These are phyloP conservation scores for Gymnocypris eckloni DNA, from an alignment of 2,797 vertebrate genomes.

Conservation along the genomic window DNA sequence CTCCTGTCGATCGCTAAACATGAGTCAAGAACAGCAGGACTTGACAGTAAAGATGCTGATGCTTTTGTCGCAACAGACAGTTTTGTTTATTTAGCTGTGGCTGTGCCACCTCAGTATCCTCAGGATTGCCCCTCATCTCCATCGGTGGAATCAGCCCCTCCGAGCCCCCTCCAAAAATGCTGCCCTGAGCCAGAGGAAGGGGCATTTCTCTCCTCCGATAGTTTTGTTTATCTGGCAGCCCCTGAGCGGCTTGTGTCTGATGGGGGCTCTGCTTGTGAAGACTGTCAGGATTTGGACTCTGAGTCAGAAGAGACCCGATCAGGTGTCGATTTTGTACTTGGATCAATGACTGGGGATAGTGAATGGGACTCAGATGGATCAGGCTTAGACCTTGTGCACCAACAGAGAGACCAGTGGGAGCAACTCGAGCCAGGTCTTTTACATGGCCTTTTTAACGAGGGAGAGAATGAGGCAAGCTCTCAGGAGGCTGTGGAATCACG, in stretches of 20 bases:
- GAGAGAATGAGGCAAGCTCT: conserved; percentile 46
- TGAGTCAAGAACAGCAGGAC: conserved; percentile 61
- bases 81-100: conserved; percentile 84
- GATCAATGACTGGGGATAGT: conserved; percentile 80
- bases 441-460: conserved; percentile 74
- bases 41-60: conserved; percentile 69
- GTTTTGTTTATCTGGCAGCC: conserved; percentile 85
- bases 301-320: conserved; percentile 80
- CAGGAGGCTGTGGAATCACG: conserved; percentile 39
- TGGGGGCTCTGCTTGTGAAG: conserved; percentile 74
- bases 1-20: conserved; percentile 58
- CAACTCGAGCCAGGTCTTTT: conserved; percentile 79
- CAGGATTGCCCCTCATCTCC: conserved; percentile 76
- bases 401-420: conserved; percentile 74
- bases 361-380: conserved; percentile 83
- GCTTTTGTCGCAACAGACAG: conserved; percentile 80
- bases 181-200: conserved; percentile 70
- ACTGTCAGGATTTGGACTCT: conserved; percentile 76
- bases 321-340: conserved; percentile 79
- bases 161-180: conserved; percentile 76
- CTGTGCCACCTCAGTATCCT: conserved; percentile 70
- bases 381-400: conserved; percentile 64
- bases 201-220: conserved; percentile 77
- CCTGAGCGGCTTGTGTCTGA: conserved; percentile 76
- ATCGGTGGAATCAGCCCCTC: conserved; percentile 71